Conservation (phyloP, 2,888 invertebrate species). For the Calameuta idolon region DNA sequence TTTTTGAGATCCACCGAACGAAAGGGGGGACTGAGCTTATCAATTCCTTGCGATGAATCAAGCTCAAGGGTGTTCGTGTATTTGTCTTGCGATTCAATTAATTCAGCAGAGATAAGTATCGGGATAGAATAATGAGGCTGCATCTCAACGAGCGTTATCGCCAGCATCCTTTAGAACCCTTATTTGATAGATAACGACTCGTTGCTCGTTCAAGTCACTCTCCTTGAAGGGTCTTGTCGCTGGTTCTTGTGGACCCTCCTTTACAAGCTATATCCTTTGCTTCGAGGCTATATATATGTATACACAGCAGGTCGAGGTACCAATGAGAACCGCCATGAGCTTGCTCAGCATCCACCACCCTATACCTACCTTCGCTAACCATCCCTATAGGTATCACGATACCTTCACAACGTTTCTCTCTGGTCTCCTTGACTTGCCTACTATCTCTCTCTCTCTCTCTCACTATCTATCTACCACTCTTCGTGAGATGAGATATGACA, state of each 20-base stretch:
- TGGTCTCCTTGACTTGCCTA: slow-evolving; percentile 13
- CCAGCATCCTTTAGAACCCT: slow-evolving; percentile 32
- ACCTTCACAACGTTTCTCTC: slow-evolving; percentile 8
- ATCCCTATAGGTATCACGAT: slow-evolving; percentile 4
- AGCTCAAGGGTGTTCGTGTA: background rate
- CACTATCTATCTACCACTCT: slow-evolving; percentile 1
- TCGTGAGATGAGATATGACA: slow-evolving; percentile 52
- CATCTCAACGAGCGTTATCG: slow-evolving; percentile 47
- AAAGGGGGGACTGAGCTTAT: background rate
- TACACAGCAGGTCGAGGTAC: slow-evolving; percentile 32
- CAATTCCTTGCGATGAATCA: background rate
- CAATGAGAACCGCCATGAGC: slow-evolving; percentile 33
- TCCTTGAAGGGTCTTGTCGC: slow-evolving; percentile 46
- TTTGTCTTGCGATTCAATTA: slow-evolving; percentile 49
- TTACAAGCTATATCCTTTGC: slow-evolving; percentile 14
- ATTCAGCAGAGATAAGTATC: slow-evolving; percentile 47
- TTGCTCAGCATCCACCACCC: background rate
- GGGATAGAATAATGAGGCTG: slow-evolving; percentile 45
- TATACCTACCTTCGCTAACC: slow-evolving; percentile 12
- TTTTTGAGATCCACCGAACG: background rate
- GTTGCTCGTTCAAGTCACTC: slow-evolving; percentile 33
- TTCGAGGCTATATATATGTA: slow-evolving; percentile 16
- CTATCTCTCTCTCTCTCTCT: slow-evolving; percentile 23
- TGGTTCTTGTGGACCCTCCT: slow-evolving; percentile 20
- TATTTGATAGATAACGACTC: slow-evolving; percentile 47